Percentiles rank a stretch among this genome's conserved stretches.
Conservation (phyloP, 2,113 vertebrate species). For the Lonchura striata region DNA sequence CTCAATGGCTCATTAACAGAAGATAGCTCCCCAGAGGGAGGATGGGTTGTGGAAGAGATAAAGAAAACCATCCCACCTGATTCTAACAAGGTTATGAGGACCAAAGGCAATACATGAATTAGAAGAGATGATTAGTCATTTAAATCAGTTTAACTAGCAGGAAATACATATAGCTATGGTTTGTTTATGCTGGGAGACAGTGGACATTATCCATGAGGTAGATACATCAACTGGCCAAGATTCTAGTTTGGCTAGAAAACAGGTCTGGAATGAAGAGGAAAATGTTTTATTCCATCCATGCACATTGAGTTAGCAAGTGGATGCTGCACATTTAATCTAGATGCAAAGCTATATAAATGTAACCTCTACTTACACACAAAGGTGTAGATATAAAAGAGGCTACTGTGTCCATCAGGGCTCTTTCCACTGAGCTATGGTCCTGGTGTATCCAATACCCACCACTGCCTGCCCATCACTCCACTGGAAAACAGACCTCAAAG, state of each 20-base stretch:
- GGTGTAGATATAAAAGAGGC: neutral
- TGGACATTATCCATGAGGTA: neutral
- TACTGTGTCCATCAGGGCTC: neutral
- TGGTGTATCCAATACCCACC: neutral
- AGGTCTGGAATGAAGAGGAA: neutral
- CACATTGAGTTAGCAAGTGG: neutral
- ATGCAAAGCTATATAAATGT: neutral
- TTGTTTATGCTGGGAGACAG: neutral
- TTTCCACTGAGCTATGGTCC: neutral
- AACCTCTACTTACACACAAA: neutral
- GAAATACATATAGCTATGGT: neutral
- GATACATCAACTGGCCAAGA: neutral
- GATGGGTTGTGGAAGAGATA: neutral
- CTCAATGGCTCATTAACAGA: neutral
- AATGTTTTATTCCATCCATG: neutral
- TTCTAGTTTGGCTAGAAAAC: neutral
- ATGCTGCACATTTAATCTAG: neutral
- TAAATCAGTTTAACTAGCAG: neutral
- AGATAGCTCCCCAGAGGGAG: neutral
- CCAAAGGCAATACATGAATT: neutral
- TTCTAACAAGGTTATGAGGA: neutral
- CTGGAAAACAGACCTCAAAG: neutral
- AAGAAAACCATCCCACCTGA: neutral
- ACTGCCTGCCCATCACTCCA: neutral
- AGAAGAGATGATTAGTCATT: neutral